Evolutionary conservation across 1,140 invertebrate genomes (phyloP), one percentile per base, ranked within the genome.

Genomic region (Solen grandis): DNA sequence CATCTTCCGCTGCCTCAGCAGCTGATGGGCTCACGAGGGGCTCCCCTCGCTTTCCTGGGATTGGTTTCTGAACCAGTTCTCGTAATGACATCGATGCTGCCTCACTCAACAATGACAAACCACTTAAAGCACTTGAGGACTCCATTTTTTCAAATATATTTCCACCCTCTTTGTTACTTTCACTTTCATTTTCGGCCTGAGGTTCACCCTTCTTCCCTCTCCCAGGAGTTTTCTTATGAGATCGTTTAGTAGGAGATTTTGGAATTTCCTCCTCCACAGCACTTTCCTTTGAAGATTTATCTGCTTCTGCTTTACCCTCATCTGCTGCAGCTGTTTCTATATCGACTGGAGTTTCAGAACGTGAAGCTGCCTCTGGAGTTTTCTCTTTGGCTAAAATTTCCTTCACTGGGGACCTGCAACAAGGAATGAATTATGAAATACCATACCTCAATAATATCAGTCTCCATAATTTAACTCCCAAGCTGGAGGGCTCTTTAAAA

Each of bases 31-130:
- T 25, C n/a, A n/a, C n/a, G n/a, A 54, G 19, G 19, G 50, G 19
- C 5, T 54, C 50, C 19, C 19, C 25, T n/a, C 5, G 19, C 19
- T n/a, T n/a, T n/a, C n/a, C n/a, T n/a, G n/a, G n/a, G n/a, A n/a
- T n/a, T 14, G 57, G 57, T 62, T 62, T 63, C n/a, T 80, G 41
- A 5, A 69, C 66, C 8, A 80, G 68, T 55, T 80, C 77, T 5
- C 66, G 14, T 19, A 80, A 25, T 38, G 77, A 80, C 66, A 72
- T 36, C 2, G 68, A 72, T 19, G 66, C 77, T 62, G 77, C 77
- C 55, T 80, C 77, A 70, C 66, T 80, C 3, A 80, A 46, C 31
- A 80, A 80, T 0, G 77, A 80, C 60, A 80, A 80, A 25, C 77
- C 77, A 72, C 46, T 65, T 36, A 80, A 55, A 0, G 63, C 68